A percentile compares a stretch with the other conserved stretches of the same genome.
phyloP scores from a whole-genome alignment of 2,797 vertebrate genomes.

The Pangasius larnaudii region DNA sequence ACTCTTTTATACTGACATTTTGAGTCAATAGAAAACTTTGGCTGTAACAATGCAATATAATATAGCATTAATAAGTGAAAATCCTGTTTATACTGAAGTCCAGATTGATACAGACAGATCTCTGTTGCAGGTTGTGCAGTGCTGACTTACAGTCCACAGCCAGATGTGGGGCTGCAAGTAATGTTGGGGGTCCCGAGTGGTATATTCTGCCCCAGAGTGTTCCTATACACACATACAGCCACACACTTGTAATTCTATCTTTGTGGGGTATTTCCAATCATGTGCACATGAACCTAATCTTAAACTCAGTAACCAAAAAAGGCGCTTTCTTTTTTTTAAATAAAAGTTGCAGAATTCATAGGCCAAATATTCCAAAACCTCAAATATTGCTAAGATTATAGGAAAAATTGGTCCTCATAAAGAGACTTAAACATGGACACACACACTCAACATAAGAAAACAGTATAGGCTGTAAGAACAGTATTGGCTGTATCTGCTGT shows the following conservation, averaged over 20 bases:
- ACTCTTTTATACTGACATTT: neutral
- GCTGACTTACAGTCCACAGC: conserved; percentile 62
- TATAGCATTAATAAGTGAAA: conserved; percentile 51
- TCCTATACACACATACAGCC: conserved; percentile 30
- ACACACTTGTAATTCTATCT: neutral
- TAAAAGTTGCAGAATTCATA: neutral
- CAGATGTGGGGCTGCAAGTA: conserved; percentile 80
- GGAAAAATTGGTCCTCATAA: neutral
- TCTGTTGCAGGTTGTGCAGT: conserved; percentile 53
- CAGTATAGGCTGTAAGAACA: neutral
- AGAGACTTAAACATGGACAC: conserved; percentile 32
- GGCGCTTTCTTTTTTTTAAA: neutral
- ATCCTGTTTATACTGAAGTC: conserved; percentile 49
- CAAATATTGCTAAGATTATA: neutral
- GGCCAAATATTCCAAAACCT: neutral
- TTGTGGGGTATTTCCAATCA: neutral
- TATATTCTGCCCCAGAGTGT: conserved; percentile 61
- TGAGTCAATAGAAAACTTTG: neutral
- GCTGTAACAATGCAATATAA: conserved; percentile 54
- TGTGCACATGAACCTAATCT: neutral
- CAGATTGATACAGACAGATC: conserved; percentile 61
- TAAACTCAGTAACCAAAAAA: neutral
- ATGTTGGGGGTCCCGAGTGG: conserved; percentile 67
- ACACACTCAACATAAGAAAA: conserved; percentile 39
- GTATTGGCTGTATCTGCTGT: conserved; percentile 15